Evolutionary conservation across 2,888 invertebrate genomes (phyloP).

Genomic region (Chaitophorus viminalis): DNA sequence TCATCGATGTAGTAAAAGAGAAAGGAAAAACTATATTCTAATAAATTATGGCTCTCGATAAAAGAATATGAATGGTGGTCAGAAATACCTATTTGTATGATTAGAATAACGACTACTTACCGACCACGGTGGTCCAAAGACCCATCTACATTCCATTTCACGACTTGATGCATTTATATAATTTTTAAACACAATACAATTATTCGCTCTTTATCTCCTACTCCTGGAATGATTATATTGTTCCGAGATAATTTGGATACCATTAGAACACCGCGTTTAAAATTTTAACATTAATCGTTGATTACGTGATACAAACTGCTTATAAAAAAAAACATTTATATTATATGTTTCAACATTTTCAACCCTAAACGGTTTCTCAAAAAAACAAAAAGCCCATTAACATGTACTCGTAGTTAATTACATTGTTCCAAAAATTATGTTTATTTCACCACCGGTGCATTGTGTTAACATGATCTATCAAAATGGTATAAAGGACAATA

Average conservation of each 20-base stretch:
- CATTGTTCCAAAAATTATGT: too few relatives aligned
- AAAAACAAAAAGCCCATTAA: not conserved
- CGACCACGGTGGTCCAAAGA: slow-evolving; percentile 33
- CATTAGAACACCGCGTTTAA: not conserved
- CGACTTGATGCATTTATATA: slow-evolving; percentile 32
- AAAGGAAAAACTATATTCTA: slow-evolving; percentile 35
- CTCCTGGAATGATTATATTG: slow-evolving; percentile 15
- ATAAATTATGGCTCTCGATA: slow-evolving; percentile 41
- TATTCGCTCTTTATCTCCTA: slow-evolving; percentile 30
- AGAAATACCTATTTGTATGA: slow-evolving; percentile 3
- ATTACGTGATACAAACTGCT: not conserved
- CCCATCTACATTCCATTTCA: slow-evolving; percentile 36
- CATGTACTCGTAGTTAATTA: too few relatives aligned
- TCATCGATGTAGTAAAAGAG: slow-evolving; percentile 25
- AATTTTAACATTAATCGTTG: not conserved
- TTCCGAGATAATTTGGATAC: slow-evolving; percentile 7
- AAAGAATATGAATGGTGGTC: slow-evolving; percentile 12
- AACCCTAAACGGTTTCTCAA: not conserved
- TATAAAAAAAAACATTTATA: not conserved
- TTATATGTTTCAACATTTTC: not conserved
- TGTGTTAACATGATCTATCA: too few relatives aligned
- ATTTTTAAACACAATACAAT: slow-evolving; percentile 26
- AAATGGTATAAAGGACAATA: too few relatives aligned
- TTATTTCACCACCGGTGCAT: too few relatives aligned
- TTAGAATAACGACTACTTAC: slow-evolving; percentile 44